Base-by-base conservation (phyloP, 2,113 vertebrate genomes). In the Baryphthengus martii region DNA sequence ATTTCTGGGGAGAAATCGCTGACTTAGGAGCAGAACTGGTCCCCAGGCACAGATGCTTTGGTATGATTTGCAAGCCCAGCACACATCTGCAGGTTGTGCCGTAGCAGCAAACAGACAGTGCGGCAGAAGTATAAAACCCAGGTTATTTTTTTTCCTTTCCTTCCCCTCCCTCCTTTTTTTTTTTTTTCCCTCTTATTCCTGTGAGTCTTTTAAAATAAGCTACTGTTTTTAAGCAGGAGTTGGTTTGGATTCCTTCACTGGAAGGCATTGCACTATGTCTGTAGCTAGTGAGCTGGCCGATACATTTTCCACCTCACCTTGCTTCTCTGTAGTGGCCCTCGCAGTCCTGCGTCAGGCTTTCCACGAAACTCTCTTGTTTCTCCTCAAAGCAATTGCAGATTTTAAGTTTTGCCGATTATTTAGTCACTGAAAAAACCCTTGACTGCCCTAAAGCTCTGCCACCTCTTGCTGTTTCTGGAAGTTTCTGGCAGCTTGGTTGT, bases 51-150 rank as follows among this genome's bases (percentile, higher is more conserved):
- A 86, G 87, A 66, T 85, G 49, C 77, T 81, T 74, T 55, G 35
- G 44, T 29, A 35, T 35, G 55, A 80, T 90, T 85, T 96, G 85
- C 90, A 93, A 94, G 42, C 55, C 88, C 85, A 94, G 95, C 68
- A 79, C 58, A 82, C 70, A 59, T 59, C 77, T 89, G 82, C 74
- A 92, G 74, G 24, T 76, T 91, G 61, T 76, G 53, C 75, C 63
- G 74, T 33, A 73, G 58, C 74, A 92, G 67, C 45, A 85, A 95
- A 39, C 40, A 88, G 50, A 13, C 7, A 42, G 13, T 16, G 31
- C 33, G 52, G 56, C 39, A 84, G 44, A 68, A 56, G 8, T 7
- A 25, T 52, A 80, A 94, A 85, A 26, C 25, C 37, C 80, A 81
- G 35, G 47, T 7, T 4, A 7, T 20, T 2, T 4, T 6, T 16